A percentile compares a stretch with the other conserved stretches of the same genome.
Evolutionary conservation across 2,797 vertebrate species (phyloP).

Genomic region (Schizopygopsis pylzovi): DNA sequence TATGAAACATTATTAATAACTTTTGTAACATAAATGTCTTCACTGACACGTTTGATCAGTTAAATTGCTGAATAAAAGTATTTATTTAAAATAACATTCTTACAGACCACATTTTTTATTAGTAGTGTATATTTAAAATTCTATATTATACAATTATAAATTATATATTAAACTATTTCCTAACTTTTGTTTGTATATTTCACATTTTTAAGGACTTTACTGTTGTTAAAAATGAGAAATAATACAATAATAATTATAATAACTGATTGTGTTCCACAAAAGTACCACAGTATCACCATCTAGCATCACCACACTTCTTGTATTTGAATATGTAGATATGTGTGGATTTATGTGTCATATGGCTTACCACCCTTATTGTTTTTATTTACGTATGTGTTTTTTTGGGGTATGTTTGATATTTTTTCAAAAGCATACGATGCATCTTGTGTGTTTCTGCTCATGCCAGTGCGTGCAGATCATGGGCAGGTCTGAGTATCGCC

Average conservation of each 20-base stretch:
- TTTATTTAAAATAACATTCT: too few species aligned
- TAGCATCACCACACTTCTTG: background rate
- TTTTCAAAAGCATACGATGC: conserved; percentile 23
- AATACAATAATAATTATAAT: background rate
- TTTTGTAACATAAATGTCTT: background rate
- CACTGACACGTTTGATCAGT: background rate
- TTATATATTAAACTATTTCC: background rate
- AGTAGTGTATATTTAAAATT: background rate
- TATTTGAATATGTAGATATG: background rate
- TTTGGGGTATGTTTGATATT: background rate
- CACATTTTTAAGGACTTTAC: background rate
- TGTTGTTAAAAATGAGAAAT: background rate
- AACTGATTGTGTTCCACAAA: background rate
- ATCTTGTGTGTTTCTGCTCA: conserved; percentile 67
- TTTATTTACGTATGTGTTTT: too few species aligned
- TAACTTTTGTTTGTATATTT: background rate
- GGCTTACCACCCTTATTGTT: background rate
- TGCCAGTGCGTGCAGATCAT: conserved; percentile 74
- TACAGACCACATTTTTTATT: background rate
- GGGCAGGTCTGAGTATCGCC: conserved; percentile 75
- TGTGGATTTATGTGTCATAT: background rate
- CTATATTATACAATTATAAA: background rate
- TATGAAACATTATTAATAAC: background rate
- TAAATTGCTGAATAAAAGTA: background rate
- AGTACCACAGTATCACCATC: background rate